These are phyloP conservation scores for Choreutis nemorana DNA, from an alignment of 2,888 invertebrate genomes.

Conservation along the genomic window DNA sequence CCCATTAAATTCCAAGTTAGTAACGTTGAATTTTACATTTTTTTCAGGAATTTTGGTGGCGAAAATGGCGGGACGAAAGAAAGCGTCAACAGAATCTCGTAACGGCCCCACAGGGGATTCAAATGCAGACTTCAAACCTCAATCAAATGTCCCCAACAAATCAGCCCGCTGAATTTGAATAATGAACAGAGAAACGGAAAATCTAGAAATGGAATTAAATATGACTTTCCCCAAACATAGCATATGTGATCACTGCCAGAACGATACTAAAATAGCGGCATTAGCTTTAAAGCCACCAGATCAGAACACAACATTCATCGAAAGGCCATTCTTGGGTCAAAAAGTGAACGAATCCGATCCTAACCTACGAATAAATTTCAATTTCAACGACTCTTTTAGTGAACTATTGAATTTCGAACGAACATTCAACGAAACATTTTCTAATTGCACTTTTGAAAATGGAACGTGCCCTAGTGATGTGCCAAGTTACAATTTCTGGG, in stretches of 20 bases:
- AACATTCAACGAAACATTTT: constrained; percentile 23
- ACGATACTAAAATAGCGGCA: constrained; percentile 25
- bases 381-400: constrained; percentile 32
- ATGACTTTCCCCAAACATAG: constrained; percentile 14
- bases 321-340: constrained; percentile 9
- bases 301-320: constrained; percentile 14
- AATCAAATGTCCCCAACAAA: constrained; percentile 12
- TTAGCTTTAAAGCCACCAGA: constrained; percentile 26
- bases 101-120: constrained; percentile 1
- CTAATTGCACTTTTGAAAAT: constrained; percentile 38
- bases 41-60: too few relatives aligned
- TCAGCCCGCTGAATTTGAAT: constrained; percentile 12
- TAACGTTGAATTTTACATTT: too few relatives aligned
- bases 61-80: constrained; percentile 1
- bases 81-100: not conserved
- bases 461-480: constrained; percentile 41
- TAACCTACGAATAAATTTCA: constrained; percentile 17
- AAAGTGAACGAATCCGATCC: constrained; percentile 5
- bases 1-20: too few relatives aligned
- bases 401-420: constrained; percentile 20
- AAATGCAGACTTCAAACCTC: constrained; percentile 1
- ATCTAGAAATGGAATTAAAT: constrained; percentile 9
- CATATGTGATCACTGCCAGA: constrained; percentile 27
- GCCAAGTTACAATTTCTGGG: constrained; percentile 80
- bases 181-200: constrained; percentile 15